Conservation (phyloP, 1,140 invertebrate genomes). For the Meloidogyne floridensis region DNA sequence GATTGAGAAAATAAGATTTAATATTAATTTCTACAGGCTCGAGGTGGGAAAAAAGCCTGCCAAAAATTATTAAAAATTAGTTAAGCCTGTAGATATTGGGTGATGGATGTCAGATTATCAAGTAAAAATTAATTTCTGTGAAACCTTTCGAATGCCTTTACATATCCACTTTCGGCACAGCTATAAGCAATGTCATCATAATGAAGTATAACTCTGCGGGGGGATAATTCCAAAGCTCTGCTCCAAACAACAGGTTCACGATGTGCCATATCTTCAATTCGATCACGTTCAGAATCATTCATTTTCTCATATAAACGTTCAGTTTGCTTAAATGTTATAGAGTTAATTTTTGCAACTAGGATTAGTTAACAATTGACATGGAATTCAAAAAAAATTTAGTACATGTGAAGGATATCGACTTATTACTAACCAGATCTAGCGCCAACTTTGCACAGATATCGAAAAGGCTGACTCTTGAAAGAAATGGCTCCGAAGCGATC, state of each 20-base stretch:
- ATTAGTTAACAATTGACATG: too few species aligned
- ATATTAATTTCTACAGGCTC: too few species aligned
- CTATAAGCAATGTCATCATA: slow-evolving; percentile 29
- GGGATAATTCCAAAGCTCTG: slow-evolving; percentile 29
- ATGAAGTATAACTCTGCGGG: slow-evolving; percentile 26
- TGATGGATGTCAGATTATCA: too few species aligned
- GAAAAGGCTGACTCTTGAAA: slow-evolving; percentile 26
- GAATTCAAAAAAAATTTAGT: background rate
- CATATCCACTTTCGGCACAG: slow-evolving; percentile 27
- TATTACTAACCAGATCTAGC: slow-evolving; percentile 24
- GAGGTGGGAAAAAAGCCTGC: too few species aligned
- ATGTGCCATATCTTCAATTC: background rate
- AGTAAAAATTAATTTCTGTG: background rate
- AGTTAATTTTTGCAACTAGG: too few species aligned
- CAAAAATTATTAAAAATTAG: too few species aligned
- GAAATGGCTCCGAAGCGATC: slow-evolving; percentile 13
- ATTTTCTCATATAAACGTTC: slow-evolving; percentile 20
- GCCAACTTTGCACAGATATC: slow-evolving; percentile 23
- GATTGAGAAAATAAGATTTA: too few species aligned
- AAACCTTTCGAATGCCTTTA: slow-evolving; percentile 26
- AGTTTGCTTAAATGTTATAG: slow-evolving; percentile 10
- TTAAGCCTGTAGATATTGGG: too few species aligned
- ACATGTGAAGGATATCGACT: background rate
- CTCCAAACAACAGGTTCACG: slow-evolving; percentile 25
- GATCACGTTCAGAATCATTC: slow-evolving; percentile 19